Evolutionary conservation across 2,888 invertebrate genomes (phyloP).

Genomic region (Orthosia gothica): DNA sequence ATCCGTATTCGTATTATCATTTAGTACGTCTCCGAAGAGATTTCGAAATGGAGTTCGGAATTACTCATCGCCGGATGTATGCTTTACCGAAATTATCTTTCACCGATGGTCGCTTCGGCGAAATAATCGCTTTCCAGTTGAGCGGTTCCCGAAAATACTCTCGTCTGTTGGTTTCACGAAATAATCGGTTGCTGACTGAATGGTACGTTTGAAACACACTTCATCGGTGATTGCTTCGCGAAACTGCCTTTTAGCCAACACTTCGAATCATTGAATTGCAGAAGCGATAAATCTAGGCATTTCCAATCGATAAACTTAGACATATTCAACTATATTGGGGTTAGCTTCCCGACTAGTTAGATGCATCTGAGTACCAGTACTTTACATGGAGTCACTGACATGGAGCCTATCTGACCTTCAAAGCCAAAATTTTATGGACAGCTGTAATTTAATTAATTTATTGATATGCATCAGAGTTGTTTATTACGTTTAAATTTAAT

Average conservation of each 20-base stretch:
- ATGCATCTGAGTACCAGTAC: neutral
- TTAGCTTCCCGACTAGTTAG: neutral
- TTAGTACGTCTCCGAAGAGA: neutral
- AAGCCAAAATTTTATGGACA: too few species aligned
- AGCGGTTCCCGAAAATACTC: neutral
- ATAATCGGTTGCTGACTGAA: constrained; percentile 16
- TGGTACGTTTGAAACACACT: neutral
- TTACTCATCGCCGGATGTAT: constrained; percentile 7
- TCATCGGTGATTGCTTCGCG: constrained; percentile 3
- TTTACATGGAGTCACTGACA: neutral
- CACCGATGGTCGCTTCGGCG: constrained; percentile 1
- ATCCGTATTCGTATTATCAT: neutral
- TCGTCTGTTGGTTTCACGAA: constrained; percentile 30
- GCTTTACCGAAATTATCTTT: constrained; percentile 29
- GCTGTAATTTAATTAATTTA: too few species aligned
- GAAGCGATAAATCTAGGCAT: neutral
- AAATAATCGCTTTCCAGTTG: constrained; percentile 33
- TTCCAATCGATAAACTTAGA: neutral
- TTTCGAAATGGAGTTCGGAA: neutral
- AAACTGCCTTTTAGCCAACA: constrained; percentile 14
- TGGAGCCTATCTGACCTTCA: neutral
- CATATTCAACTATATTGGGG: too few species aligned
- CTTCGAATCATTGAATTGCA: constrained; percentile 16
- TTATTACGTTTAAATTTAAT: too few species aligned
- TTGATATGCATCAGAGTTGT: neutral